Percentiles rank a stretch among this genome's conserved stretches.
phyloP scores from a whole-genome alignment of 1,140 invertebrate species.

The Hycleus phaleratus region DNA sequence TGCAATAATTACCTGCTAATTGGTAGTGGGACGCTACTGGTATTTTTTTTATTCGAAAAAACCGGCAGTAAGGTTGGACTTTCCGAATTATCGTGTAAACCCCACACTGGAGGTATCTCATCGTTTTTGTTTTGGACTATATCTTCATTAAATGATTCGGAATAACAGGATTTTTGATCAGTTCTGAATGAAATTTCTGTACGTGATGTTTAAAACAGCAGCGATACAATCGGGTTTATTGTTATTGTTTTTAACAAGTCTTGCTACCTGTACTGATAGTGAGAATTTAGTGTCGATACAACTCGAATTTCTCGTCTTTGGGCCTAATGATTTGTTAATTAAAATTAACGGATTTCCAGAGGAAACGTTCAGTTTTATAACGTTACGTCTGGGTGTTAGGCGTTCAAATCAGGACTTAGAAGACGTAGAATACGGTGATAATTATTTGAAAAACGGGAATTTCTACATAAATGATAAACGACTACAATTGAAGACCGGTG shows the following conservation, averaged over 20 bases:
- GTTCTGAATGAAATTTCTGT: not conserved
- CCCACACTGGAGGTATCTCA: too few relatives aligned
- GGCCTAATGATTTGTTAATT: not conserved
- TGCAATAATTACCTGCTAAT: too few relatives aligned
- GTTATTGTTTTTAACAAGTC: not conserved
- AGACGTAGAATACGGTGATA: constrained; percentile 3
- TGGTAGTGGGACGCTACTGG: too few relatives aligned
- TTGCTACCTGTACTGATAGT: not conserved
- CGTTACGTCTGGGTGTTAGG: not conserved
- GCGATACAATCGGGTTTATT: not conserved
- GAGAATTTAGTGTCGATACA: too few relatives aligned
- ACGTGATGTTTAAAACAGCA: not conserved
- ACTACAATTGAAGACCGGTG: not conserved
- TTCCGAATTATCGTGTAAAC: too few relatives aligned
- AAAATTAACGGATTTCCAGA: not conserved
- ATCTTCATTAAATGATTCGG: too few relatives aligned
- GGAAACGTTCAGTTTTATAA: not conserved
- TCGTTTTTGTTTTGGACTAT: too few relatives aligned
- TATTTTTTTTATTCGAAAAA: too few relatives aligned
- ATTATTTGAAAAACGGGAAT: constrained; percentile 1
- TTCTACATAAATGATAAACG: constrained; percentile 2
- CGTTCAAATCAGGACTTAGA: not conserved
- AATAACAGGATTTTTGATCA: not conserved
- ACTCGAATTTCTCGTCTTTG: not conserved
- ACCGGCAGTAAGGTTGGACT: too few relatives aligned